Evolutionary conservation across 2,888 invertebrate genomes (phyloP), one percentile per base, ranked within the genome.

Genomic region (Pantelozetes paolii): DNA sequence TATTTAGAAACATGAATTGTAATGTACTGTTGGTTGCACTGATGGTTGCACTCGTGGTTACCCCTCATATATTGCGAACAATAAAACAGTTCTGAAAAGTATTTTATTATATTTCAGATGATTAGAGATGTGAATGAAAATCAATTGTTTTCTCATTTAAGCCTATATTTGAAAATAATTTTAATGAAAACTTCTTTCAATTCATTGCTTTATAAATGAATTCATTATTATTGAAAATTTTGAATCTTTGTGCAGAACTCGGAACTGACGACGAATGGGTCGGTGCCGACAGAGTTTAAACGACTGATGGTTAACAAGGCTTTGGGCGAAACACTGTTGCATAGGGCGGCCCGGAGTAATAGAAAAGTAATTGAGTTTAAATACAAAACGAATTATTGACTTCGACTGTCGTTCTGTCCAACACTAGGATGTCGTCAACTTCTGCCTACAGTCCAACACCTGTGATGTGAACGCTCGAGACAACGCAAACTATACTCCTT

Each of bases 261-360:
- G 1, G 62, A 62, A 30, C 26, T n/a, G n/a, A n/a, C 62, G 32
- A 18, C 18, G n/a, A 62, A 28, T 18, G 30, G 11, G 32, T 62
- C 62, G 62, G n/a, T 57, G 57, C 57, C 62, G 2, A 30, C 88
- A 79, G 92, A 93, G 83, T 90, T 93, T 76, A 90, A 92, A 81
- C 88, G 90, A 77, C 92, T 94, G 91, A 92, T 94, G 76, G 88
- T 95, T 72, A 95, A 94, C 82, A 95, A 95, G 82, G 92, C 94
- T 71, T 89, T 94, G 45, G 96, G 96, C 9, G 95, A 96, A 83
- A 95, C 94, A 0, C 88, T 92, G 79, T 86, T 96, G 71, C 96
- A 96, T 82, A 87, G 94, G 79, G 94, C 95, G 64, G 93, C 95
- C 1, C 86, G 94, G 79, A 45, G 26, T 36, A 69, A 69, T 45